Base-by-base conservation (phyloP, 2,888 invertebrate genomes). In the Osedax fenrisi region DNA sequence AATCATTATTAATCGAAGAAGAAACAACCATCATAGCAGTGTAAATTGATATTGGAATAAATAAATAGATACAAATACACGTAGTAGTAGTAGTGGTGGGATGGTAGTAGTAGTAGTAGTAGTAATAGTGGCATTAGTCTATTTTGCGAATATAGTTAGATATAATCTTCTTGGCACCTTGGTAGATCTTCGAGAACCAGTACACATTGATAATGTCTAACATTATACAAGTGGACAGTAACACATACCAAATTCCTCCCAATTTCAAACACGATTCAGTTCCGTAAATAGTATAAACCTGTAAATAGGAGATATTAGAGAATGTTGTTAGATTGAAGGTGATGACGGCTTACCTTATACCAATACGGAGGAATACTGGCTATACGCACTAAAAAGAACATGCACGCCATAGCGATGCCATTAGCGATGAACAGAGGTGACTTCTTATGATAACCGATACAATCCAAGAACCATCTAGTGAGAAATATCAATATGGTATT, bases 141-240 rank as follows among this genome's bases (percentile, higher is more conserved):
- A 10, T 10, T 41, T 41, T 10, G 17, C 17, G n/a, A 41, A 41
- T 41, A 17, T 41, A 41, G 41, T 41, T 41, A 5, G 5, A 10
- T 5, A 41, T 41, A 17, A 82, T 80, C 78, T 81, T 82, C 22
- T 75, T 69, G 41, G 80, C 80, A 5, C 83, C 83, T 64, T 77
- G 76, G 41, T 77, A 80, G 77, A 83, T 82, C 77, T 81, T 82
- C 75, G 79, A 80, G 77, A 83, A 82, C 84, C 84, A 84, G 75
- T 78, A 81, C 61, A 82, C 73, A 78, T 84, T 84, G 26, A 84
- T 80, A 25, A 78, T 75, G 77, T 84, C 84, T 10, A 84, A 77
- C 56, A 83, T 78, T 56, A 81, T 70, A 77, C 82, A 83, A 3
- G 83, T 80, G 10, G 81, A 76, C 27, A 83, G 78, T 74, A 84